Evolutionary conservation across 2,797 vertebrate genomes (phyloP), one percentile per base, ranked within the genome.

Genomic region (Enteromius argenteus): DNA sequence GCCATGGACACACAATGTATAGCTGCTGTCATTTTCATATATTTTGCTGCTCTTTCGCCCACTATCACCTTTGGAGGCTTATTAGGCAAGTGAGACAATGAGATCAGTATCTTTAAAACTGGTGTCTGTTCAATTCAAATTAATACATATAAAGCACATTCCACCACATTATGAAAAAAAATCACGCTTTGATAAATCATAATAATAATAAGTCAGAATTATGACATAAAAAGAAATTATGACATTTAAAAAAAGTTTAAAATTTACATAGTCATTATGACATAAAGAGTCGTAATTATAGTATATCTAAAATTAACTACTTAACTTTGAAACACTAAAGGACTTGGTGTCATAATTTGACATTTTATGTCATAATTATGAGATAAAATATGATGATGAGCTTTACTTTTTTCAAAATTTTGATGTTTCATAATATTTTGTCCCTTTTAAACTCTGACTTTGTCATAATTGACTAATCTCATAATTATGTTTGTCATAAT

Each of bases 61-160:
- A 98, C 98, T 84, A 98, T 99, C 91, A 98, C 97, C 85, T 98
- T 99, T 9, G 98, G 98, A 91, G 98, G 98, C 85, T 95, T 99
- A 90, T 94, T 99, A 93, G 97, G 97, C 97, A 94, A 94, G 92
- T 76, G 44, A 83, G 58, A 13, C 7, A 21, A 5, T 19, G 46
- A 58, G 0, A 15, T 9, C 6, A 3, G 4, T 35, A 64, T 46
- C 4, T 42, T 67, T 74, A 14, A 53, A 6, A 19, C 0, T 11
- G 1, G 15, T 21, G 17, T 72, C 37, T 62, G 19, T 11, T 7
- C 3, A 35, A 46, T 71, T 37, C 8, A 75, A 15, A 73, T 37
- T 37, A 37, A 6, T 37, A 37, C 37, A 37, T 6, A 37, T 37
- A 37, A 37, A 37, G 37, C 5, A 37, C 5, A n/a, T 75, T 56